phyloP scores from a whole-genome alignment of 2,888 invertebrate species.

The Malthinus seriepunctatus region DNA sequence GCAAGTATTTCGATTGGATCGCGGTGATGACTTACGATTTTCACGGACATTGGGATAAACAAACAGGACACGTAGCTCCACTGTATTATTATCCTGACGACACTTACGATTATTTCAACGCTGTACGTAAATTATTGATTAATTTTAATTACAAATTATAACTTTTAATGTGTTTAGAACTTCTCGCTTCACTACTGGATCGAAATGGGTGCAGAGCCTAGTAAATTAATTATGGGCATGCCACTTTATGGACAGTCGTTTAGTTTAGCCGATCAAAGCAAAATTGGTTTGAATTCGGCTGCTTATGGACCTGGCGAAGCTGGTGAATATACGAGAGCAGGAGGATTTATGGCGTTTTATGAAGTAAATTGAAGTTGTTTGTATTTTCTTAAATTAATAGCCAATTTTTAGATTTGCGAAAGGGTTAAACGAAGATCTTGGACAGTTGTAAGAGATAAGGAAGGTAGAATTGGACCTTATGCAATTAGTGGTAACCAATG shows the following conservation, averaged over 20 bases:
- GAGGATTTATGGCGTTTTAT: constrained; percentile 77
- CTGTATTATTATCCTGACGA: constrained; percentile 68
- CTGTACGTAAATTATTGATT: constrained; percentile 59
- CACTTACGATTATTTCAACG: constrained; percentile 67
- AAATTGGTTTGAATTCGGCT: constrained; percentile 62
- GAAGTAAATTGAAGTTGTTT: constrained; percentile 55
- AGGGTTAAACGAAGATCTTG: constrained; percentile 62
- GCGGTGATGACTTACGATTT: constrained; percentile 83
- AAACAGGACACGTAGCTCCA: constrained; percentile 76
- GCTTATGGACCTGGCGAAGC: constrained; percentile 70
- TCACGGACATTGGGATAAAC: constrained; percentile 74
- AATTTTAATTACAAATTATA: too few species aligned
- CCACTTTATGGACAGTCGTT: constrained; percentile 80
- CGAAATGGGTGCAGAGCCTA: constrained; percentile 64
- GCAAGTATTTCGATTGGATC: constrained; percentile 76
- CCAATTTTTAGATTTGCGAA: constrained; percentile 63
- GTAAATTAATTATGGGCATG: constrained; percentile 73
- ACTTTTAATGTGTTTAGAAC: constrained; percentile 55
- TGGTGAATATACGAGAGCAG: constrained; percentile 69
- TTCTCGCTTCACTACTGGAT: constrained; percentile 76
- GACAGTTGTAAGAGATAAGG: constrained; percentile 64
- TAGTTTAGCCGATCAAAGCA: constrained; percentile 59
- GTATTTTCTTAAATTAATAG: background rate
- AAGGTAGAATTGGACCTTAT: constrained; percentile 72
- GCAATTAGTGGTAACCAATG: constrained; percentile 74